These are phyloP conservation scores for Platycheirus albimanus DNA, from an alignment of 2,888 invertebrate genomes.

Conservation along the genomic window DNA sequence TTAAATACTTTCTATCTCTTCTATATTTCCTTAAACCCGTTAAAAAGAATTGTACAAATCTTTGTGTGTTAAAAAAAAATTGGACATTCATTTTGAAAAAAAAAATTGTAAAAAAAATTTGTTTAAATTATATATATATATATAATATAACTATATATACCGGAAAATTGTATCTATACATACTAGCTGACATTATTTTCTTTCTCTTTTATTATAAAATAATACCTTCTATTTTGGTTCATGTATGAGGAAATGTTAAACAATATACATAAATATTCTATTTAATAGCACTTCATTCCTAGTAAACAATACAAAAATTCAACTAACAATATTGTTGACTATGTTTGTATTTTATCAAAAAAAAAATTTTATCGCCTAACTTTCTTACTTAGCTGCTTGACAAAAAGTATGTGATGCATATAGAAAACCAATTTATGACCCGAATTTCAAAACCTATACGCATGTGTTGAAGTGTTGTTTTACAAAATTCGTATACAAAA, in stretches of 20 bases:
- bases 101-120: constrained; percentile 22
- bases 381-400: constrained; percentile 13
- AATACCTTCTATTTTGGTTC: neutral
- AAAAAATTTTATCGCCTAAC: constrained; percentile 6
- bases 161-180: constrained; percentile 62
- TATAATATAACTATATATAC: constrained; percentile 3
- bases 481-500: no score
- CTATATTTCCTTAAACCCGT: constrained; percentile 11
- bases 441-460: no score
- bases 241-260: constrained; percentile 14
- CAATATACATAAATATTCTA: neutral
- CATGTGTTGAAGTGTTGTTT: no score
- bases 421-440: no score
- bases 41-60: constrained; percentile 24
- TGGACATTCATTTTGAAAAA: constrained; percentile 28
- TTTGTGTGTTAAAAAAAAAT: neutral
- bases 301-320: neutral
- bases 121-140: constrained; percentile 9
- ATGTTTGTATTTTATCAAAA: neutral
- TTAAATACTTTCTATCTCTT: constrained; percentile 70
- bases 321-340: constrained; percentile 1
- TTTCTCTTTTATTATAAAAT: neutral
- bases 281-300: neutral
- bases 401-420: neutral
- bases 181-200: constrained; percentile 45